A percentile compares a stretch with the other conserved stretches of the same genome.
Evolutionary conservation across 2,888 invertebrate species (phyloP).

Genomic region (Cheilosia impressa): DNA sequence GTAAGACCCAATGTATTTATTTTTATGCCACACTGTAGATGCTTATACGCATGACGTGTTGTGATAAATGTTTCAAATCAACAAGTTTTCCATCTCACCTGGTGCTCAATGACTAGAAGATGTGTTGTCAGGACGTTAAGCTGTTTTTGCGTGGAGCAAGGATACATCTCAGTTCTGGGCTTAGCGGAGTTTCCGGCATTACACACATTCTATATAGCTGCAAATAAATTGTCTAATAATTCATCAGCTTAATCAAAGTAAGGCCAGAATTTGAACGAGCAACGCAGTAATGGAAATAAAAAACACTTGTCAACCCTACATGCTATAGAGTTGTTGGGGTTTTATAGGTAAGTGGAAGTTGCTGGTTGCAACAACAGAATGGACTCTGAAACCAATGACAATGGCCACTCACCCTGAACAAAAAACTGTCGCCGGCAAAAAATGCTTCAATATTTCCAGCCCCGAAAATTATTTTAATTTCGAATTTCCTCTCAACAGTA

Average conservation of each 20-base stretch:
- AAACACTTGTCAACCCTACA: no score
- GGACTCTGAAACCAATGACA: no score
- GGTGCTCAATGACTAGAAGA: conserved; percentile 12
- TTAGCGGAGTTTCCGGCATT: conserved; percentile 12
- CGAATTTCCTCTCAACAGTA: no score
- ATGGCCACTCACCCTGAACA: no score
- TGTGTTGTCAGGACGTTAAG: conserved; percentile 15
- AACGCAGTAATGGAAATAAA: no score
- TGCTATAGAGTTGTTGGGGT: no score
- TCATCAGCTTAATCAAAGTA: conserved; percentile 24
- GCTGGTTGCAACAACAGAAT: no score
- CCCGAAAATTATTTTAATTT: no score
- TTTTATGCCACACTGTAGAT: conserved; percentile 7
- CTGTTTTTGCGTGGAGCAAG: conserved; percentile 7
- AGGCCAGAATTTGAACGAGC: not conserved
- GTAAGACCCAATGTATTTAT: not conserved
- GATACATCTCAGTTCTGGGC: not conserved
- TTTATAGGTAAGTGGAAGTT: no score
- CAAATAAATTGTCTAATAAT: conserved; percentile 2
- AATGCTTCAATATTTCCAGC: no score
- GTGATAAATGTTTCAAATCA: conserved; percentile 28
- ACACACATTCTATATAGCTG: not conserved
- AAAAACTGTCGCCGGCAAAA: no score
- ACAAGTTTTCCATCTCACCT: conserved; percentile 40
- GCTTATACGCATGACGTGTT: not conserved